phyloP scores from a whole-genome alignment of 2,113 vertebrate species.

The Tachysurus vachellii region DNA sequence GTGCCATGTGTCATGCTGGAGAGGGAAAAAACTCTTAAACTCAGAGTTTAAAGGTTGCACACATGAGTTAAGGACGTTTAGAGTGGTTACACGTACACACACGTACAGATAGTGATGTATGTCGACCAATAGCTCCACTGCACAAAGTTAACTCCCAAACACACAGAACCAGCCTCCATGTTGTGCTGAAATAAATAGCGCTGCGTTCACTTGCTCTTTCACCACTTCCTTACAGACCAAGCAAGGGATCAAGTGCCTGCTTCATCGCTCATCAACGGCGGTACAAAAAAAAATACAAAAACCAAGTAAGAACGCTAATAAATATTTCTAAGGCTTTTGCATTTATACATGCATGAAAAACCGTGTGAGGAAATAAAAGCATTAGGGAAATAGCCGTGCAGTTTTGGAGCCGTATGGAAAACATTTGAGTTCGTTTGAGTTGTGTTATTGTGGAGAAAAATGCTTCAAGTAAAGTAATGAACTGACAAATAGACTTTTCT shows the following conservation, averaged over 20 bases:
- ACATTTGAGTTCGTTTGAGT: background rate
- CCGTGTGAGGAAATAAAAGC: background rate
- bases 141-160: constrained; percentile 60
- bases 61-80: background rate
- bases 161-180: constrained; percentile 44
- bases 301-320: constrained; percentile 40
- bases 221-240: constrained; percentile 19
- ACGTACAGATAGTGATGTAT: background rate
- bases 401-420: background rate
- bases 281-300: background rate
- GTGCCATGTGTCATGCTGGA: background rate
- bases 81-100: background rate
- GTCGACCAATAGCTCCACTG: constrained; percentile 60
- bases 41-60: background rate
- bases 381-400: background rate
- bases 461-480: background rate
- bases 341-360: background rate
- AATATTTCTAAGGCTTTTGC: fast-evolving
- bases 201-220: background rate
- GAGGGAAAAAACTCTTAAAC: background rate
- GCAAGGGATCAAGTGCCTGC: background rate
- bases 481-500: background rate
- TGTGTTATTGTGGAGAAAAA: background rate
- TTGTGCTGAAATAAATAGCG: constrained; percentile 61
- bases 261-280: background rate